Percentiles rank a stretch among this genome's conserved stretches.
These are phyloP conservation scores for Microcebus ravelobensis DNA, from an alignment of 2,113 vertebrate species.

Conservation along the genomic window DNA sequence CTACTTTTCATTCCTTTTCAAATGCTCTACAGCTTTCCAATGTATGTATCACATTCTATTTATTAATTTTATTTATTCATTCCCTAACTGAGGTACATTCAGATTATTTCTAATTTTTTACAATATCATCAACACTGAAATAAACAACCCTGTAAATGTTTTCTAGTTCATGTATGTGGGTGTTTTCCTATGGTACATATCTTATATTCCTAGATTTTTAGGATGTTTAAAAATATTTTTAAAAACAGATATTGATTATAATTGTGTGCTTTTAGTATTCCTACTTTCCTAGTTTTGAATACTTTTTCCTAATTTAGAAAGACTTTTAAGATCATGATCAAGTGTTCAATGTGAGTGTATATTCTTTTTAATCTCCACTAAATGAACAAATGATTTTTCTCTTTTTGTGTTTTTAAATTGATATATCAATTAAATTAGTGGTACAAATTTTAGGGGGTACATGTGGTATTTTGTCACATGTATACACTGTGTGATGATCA, in stretches of 20 bases:
- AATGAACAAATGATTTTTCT: background rate
- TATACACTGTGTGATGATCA: too few species aligned
- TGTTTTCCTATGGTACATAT: background rate
- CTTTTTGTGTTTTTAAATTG: background rate
- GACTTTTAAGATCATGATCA: background rate
- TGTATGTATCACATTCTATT: background rate
- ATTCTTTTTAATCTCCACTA: background rate
- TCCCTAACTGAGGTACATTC: background rate
- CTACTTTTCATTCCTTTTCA: constrained; percentile 27
- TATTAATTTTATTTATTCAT: constrained; percentile 31
- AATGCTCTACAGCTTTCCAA: background rate
- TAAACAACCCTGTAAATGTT: background rate
- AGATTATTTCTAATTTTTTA: constrained; percentile 16
- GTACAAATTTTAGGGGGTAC: too few species aligned
- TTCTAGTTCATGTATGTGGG: background rate
- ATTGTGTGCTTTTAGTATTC: background rate
- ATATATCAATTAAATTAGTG: too few species aligned
- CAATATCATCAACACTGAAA: background rate
- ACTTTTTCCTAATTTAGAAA: background rate
- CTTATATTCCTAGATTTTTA: background rate
- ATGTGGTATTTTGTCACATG: too few species aligned
- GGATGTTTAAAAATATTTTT: background rate
- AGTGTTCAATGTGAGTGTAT: background rate
- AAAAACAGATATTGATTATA: background rate
- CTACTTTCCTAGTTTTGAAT: background rate